Conservation (phyloP, 2,797 vertebrate genomes). For the Gymnocypris eckloni region DNA sequence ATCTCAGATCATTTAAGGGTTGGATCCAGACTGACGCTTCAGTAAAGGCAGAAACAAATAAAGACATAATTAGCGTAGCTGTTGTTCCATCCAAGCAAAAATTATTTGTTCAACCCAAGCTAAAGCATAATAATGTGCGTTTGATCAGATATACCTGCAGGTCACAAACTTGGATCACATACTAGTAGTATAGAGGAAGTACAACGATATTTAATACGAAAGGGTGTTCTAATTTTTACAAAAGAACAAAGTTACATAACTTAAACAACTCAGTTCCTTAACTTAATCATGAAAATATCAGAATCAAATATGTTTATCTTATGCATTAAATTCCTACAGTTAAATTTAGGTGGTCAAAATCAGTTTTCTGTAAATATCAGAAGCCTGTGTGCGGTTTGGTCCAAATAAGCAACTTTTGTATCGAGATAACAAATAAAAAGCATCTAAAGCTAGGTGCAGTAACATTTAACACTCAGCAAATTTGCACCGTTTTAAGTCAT, state of each 20-base stretch:
- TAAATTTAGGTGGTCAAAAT: neutral
- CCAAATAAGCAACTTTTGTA: neutral
- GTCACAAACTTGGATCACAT: neutral
- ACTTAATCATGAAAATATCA: neutral
- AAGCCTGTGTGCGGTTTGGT: neutral
- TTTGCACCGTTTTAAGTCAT: neutral
- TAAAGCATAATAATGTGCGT: no score
- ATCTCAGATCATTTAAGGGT: no score
- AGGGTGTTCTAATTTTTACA: neutral
- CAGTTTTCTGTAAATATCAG: neutral
- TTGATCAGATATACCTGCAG: no score
- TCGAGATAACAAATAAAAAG: neutral
- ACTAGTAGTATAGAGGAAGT: neutral
- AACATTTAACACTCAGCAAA: neutral
- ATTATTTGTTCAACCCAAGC: no score
- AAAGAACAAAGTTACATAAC: neutral
- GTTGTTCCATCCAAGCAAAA: no score
- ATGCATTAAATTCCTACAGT: neutral
- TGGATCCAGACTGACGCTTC: no score
- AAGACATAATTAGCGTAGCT: no score
- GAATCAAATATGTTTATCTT: neutral
- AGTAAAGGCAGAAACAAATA: no score
- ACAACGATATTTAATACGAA: neutral
- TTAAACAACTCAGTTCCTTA: neutral
- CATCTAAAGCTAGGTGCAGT: neutral